Evolutionary conservation across 2,797 vertebrate species (phyloP).

Genomic region (Rhodeus uyekii): DNA sequence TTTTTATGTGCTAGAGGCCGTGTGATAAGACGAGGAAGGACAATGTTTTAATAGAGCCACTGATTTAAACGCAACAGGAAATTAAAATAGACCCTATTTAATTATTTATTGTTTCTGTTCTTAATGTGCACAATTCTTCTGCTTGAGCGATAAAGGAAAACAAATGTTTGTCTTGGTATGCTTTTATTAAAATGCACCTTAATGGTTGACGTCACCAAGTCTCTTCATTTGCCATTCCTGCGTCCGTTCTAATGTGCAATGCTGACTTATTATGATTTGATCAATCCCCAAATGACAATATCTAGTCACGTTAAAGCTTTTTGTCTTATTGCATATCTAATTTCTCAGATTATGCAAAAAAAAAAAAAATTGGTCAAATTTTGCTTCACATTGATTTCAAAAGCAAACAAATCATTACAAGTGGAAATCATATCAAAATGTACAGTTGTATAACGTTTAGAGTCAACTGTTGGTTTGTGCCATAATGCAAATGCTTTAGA

Average conservation of each 20-base stretch:
- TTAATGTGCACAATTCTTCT: neutral
- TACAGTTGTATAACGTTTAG: no score
- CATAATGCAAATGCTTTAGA: neutral
- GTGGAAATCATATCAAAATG: neutral
- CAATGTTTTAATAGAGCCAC: neutral
- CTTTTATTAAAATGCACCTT: conserved; percentile 8
- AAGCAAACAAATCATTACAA: neutral
- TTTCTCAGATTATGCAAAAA: neutral
- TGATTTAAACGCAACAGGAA: neutral
- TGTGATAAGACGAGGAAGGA: neutral
- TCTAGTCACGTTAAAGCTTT: neutral
- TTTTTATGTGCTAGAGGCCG: neutral
- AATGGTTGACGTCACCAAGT: neutral
- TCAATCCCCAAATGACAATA: neutral
- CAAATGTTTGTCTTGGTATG: neutral
- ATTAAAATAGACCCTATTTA: conserved; percentile 14
- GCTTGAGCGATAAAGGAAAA: neutral
- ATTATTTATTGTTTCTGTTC: conserved; percentile 3
- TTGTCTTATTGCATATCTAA: neutral
- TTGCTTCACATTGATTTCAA: neutral
- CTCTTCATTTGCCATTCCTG: neutral
- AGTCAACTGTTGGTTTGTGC: neutral
- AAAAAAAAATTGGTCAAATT: neutral
- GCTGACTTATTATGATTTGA: neutral
- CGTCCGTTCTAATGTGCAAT: neutral